Conservation (phyloP, 1,140 invertebrate genomes). For the Formica selysi region DNA sequence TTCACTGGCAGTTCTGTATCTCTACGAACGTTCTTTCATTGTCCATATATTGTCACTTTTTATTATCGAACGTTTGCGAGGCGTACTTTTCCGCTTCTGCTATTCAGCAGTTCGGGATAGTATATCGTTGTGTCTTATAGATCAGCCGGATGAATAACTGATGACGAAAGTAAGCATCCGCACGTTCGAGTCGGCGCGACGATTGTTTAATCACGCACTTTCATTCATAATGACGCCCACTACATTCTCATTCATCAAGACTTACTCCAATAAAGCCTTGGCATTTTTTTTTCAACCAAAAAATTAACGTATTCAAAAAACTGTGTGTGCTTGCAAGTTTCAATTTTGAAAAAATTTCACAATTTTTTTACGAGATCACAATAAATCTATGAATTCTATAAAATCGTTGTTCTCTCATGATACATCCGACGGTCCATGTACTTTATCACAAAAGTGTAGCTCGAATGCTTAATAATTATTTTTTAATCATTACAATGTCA, state of each 20-base stretch:
- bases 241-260: constrained; percentile 66
- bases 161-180: constrained; percentile 66
- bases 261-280: not conserved
- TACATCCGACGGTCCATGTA: constrained; percentile 4
- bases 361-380: not conserved
- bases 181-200: constrained; percentile 49
- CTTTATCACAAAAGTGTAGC: not conserved
- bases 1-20: not conserved
- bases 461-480: not conserved
- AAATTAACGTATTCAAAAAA: not conserved
- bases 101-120: not conserved
- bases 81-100: constrained; percentile 3
- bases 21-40: not conserved
- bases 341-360: not conserved
- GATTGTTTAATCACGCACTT: constrained; percentile 66
- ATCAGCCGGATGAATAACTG: constrained; percentile 38
- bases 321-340: not conserved
- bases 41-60: not conserved
- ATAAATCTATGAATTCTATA: not conserved
- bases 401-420: not conserved
- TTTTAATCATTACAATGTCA: not conserved
- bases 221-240: constrained; percentile 64
- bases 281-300: not conserved
- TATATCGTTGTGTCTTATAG: constrained; percentile 1
- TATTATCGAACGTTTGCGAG: not conserved